Evolutionary conservation across 2,113 vertebrate genomes (phyloP).

Genomic region (Glaucidium brasilianum): DNA sequence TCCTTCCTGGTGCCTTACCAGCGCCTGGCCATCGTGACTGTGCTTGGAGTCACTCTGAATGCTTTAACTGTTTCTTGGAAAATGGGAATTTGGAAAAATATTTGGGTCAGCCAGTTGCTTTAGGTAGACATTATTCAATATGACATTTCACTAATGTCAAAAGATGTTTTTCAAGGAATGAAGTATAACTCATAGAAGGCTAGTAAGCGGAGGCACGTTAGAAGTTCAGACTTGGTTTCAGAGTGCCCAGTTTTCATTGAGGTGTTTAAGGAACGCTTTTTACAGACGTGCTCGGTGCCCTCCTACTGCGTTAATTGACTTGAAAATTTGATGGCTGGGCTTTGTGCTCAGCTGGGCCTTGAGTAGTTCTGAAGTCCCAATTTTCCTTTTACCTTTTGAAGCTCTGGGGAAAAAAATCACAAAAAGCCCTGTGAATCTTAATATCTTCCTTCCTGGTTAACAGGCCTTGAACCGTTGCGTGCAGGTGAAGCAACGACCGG

Average conservation of each 20-base stretch:
- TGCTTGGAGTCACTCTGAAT: not conserved
- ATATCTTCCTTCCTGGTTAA: not conserved
- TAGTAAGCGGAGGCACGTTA: not conserved
- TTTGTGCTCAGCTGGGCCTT: conserved; percentile 1
- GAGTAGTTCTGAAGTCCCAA: not conserved
- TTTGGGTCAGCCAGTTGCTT: not conserved
- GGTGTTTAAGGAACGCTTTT: not conserved
- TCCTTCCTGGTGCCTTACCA: too few species aligned
- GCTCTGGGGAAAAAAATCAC: not conserved
- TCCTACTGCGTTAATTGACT: conserved; percentile 20
- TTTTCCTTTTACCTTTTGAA: conserved; percentile 20
- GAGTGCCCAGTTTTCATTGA: not conserved
- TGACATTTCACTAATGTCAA: not conserved
- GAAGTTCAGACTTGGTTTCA: not conserved
- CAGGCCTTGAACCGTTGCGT: not conserved
- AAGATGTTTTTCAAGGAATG: not conserved
- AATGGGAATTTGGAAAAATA: not conserved
- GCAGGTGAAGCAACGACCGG: not conserved
- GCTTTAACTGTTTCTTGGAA: not conserved
- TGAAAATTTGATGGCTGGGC: not conserved
- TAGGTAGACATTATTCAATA: not conserved
- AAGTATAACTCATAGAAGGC: not conserved
- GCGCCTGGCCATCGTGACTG: not conserved
- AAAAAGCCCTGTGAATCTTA: not conserved
- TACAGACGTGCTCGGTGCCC: not conserved